These are phyloP conservation scores for Mimumesa dahlbomi DNA, from an alignment of 2,888 invertebrate species.

Conservation along the genomic window DNA sequence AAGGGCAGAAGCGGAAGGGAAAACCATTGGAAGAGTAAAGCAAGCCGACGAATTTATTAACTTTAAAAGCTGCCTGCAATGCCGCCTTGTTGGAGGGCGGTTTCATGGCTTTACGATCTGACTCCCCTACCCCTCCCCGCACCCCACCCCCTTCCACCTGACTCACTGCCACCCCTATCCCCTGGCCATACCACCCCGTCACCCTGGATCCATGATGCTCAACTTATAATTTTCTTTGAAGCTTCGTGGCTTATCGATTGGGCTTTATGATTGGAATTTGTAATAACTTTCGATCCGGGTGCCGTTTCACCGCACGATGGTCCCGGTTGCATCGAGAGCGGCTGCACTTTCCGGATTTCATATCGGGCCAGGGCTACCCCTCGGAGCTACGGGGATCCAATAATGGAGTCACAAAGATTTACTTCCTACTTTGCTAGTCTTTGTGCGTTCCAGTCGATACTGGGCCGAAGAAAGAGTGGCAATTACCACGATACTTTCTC, in stretches of 20 bases:
- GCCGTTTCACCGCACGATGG: slow-evolving; percentile 58
- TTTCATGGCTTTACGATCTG: slow-evolving; percentile 66
- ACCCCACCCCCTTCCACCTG: slow-evolving; percentile 19
- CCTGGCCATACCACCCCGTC: slow-evolving; percentile 13
- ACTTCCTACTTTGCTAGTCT: slow-evolving; percentile 48
- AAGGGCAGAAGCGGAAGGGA: slow-evolving; percentile 40
- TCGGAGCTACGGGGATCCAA: slow-evolving; percentile 54
- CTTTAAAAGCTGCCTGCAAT: slow-evolving; percentile 74
- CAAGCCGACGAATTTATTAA: slow-evolving; percentile 75
- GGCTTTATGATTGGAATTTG: slow-evolving; percentile 71
- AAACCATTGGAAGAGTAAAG: slow-evolving; percentile 55
- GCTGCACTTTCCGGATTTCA: slow-evolving; percentile 59
- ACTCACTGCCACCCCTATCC: slow-evolving; percentile 27
- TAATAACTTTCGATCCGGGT: slow-evolving; percentile 68
- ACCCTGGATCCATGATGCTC: slow-evolving; percentile 57
- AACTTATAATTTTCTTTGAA: slow-evolving; percentile 75
- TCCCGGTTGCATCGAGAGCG: slow-evolving; percentile 28
- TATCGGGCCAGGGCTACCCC: slow-evolving; percentile 46
- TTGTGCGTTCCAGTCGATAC: slow-evolving; percentile 41
- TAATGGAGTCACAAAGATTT: slow-evolving; percentile 67
- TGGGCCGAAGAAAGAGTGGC: slow-evolving; percentile 37
- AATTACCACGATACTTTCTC: slow-evolving; percentile 50
- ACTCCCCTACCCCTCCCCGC: slow-evolving; percentile 16
- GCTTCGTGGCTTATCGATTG: slow-evolving; percentile 71
- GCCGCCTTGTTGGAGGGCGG: slow-evolving; percentile 67